Conservation (phyloP, 2,888 invertebrate genomes). For the Maniola hyperantus region DNA sequence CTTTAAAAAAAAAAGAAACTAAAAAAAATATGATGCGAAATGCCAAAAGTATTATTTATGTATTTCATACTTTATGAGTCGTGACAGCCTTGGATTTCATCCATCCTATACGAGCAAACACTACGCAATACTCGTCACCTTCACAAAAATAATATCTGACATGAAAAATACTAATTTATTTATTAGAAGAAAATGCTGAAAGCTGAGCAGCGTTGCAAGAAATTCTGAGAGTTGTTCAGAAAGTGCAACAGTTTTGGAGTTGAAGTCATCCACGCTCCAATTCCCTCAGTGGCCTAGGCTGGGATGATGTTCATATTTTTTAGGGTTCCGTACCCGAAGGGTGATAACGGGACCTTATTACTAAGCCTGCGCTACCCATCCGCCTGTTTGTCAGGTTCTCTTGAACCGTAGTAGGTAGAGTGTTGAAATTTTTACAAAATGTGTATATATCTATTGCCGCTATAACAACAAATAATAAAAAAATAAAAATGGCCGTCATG, state of each 20-base stretch:
- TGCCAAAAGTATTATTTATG: too few relatives aligned
- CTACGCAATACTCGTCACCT: not conserved
- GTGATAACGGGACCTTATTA: too few relatives aligned
- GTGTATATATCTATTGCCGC: too few relatives aligned
- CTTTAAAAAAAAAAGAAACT: too few relatives aligned
- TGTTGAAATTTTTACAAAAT: too few relatives aligned
- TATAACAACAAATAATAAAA: too few relatives aligned
- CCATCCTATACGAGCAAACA: not conserved
- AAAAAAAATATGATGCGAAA: too few relatives aligned
- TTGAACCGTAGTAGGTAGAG: too few relatives aligned
- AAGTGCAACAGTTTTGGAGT: constrained; percentile 28
- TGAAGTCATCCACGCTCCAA: constrained; percentile 33
- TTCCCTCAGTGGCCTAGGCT: constrained; percentile 30
- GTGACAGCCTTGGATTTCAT: not conserved
- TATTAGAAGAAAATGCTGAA: constrained; percentile 30
- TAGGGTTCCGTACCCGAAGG: too few relatives aligned
- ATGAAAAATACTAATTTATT: constrained; percentile 22
- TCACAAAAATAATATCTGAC: constrained; percentile 5
- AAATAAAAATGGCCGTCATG: too few relatives aligned
- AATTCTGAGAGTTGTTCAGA: constrained; percentile 34
- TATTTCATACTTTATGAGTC: not conserved
- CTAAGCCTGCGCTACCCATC: too few relatives aligned
- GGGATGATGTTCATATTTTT: constrained; percentile 23
- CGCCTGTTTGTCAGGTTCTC: too few relatives aligned
- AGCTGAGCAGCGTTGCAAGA: constrained; percentile 34